These are phyloP conservation scores for Talpa occidentalis DNA, from an alignment of 2,113 vertebrate genomes.

Conservation along the genomic window DNA sequence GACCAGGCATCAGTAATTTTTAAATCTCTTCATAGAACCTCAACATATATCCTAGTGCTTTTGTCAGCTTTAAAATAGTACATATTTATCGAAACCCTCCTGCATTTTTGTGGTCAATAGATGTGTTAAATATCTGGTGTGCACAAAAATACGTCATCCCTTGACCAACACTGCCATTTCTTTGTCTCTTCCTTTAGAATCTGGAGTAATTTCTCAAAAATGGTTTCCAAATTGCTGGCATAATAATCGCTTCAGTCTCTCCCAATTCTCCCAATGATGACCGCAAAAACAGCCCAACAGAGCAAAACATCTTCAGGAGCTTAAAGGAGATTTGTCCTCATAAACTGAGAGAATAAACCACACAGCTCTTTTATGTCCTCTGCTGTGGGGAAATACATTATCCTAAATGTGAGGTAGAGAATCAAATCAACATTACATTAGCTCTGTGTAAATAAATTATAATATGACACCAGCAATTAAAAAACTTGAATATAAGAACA, in stretches of 20 bases:
- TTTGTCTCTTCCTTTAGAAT: neutral
- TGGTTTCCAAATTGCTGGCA: neutral
- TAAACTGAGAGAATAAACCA: neutral
- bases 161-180: neutral
- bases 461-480: neutral
- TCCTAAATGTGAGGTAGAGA: neutral
- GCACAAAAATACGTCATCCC: neutral
- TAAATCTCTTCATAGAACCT: neutral
- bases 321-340: conserved; percentile 6
- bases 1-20: neutral
- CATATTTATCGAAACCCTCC: neutral
- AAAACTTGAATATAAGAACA: neutral
- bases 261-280: neutral
- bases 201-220: neutral
- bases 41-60: too few species aligned
- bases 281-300: neutral
- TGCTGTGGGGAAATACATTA: neutral
- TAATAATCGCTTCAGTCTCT: neutral
- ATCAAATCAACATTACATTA: neutral
- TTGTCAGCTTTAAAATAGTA: neutral
- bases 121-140: neutral
- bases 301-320: neutral
- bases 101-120: neutral
- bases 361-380: neutral
- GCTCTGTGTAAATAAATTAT: neutral